Conservation (phyloP, 2,888 invertebrate genomes). For the Malthinus flaveolus region DNA sequence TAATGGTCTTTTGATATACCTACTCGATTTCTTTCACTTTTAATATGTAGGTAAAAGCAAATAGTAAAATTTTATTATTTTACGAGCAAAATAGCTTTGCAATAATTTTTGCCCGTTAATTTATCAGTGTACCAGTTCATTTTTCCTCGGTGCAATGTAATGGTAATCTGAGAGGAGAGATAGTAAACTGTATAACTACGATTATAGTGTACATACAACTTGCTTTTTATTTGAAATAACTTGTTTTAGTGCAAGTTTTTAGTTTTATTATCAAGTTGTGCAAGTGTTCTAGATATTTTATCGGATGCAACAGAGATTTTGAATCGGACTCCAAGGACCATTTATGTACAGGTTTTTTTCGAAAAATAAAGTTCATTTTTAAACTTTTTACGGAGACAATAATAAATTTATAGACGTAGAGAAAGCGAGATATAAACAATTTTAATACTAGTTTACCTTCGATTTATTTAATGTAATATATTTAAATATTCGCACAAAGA, state of each 20-base stretch:
- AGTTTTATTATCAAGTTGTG: constrained; percentile 11
- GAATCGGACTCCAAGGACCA: not conserved
- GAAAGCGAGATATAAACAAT: constrained; percentile 23
- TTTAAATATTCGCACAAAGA: constrained; percentile 24
- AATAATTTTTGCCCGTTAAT: not conserved
- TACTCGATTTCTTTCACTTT: too few species aligned
- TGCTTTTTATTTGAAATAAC: constrained; percentile 28
- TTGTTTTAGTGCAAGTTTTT: constrained; percentile 26
- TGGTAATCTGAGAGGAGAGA: not conserved
- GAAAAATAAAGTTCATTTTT: not conserved
- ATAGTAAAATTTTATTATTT: too few species aligned
- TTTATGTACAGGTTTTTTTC: not conserved
- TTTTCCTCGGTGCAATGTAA: not conserved
- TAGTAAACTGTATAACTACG: constrained; percentile 9
- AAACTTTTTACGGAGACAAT: not conserved
- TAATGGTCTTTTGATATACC: too few species aligned
- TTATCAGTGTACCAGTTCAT: not conserved
- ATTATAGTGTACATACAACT: constrained; percentile 14
- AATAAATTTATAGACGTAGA: constrained; percentile 14
- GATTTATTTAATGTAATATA: constrained; percentile 27
- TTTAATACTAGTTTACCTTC: constrained; percentile 30
- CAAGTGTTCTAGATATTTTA: constrained; percentile 14
- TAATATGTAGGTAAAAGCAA: too few species aligned
- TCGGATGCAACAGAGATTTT: constrained; percentile 3
- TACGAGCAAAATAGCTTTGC: too few species aligned